Evolutionary conservation across 2,113 vertebrate species (phyloP).

Genomic region (Pavo muticus): DNA sequence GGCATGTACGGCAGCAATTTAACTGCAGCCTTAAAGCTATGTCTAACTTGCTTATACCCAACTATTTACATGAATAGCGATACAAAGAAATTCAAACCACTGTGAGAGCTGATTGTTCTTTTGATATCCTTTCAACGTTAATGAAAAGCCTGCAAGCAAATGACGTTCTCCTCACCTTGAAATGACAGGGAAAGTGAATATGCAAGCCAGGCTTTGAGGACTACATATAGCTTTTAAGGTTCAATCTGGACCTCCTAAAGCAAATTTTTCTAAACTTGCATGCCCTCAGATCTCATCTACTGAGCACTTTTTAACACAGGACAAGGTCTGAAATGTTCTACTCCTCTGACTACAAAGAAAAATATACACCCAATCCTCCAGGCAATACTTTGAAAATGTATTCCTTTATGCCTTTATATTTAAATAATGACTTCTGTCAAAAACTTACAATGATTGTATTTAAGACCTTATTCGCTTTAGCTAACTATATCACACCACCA

Average conservation of each 20-base stretch:
- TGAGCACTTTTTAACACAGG: constrained; percentile 18
- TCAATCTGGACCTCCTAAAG: constrained; percentile 11
- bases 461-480: neutral
- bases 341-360: constrained; percentile 18
- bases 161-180: constrained; percentile 44
- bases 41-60: neutral
- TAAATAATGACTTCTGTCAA: constrained; percentile 38
- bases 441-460: neutral
- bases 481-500: neutral
- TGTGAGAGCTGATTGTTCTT: neutral
- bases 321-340: constrained; percentile 4
- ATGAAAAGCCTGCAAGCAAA: constrained; percentile 35
- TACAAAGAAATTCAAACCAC: constrained; percentile 39
- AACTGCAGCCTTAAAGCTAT: constrained; percentile 31
- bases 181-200: neutral
- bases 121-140: constrained; percentile 7
- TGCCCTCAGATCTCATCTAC: constrained; percentile 15
- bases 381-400: constrained; percentile 38
- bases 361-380: constrained; percentile 1
- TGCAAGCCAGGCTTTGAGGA: neutral
- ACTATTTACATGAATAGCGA: constrained; percentile 8
- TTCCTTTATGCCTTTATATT: neutral
- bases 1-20: neutral
- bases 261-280: constrained; percentile 31
- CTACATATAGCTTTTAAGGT: neutral